A percentile compares a stretch with the other conserved stretches of the same genome.
These are phyloP conservation scores for Cyrtorhinus lividipennis DNA, from an alignment of 1,140 invertebrate species.

Conservation along the genomic window DNA sequence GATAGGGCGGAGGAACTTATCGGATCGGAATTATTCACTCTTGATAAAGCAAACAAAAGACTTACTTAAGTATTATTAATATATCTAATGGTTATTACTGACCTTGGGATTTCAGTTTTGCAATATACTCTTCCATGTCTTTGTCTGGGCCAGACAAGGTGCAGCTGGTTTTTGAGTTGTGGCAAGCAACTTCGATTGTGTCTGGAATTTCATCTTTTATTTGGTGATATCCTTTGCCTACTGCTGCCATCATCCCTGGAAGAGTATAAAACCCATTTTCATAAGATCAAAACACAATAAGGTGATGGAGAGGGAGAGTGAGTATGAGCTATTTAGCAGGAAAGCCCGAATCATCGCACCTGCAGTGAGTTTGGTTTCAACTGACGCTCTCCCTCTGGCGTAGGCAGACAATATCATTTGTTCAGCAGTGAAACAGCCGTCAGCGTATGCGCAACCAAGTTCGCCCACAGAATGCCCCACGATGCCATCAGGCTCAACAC, in stretches of 20 bases:
- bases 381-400: constrained; percentile 43
- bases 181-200: constrained; percentile 50
- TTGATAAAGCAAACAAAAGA: too few relatives aligned
- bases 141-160: constrained; percentile 54
- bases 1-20: too few relatives aligned
- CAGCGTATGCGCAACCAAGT: constrained; percentile 53
- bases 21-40: too few relatives aligned
- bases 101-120: constrained; percentile 40
- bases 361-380: constrained; percentile 35
- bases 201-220: constrained; percentile 44
- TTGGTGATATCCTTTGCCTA: constrained; percentile 34
- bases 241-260: constrained; percentile 36
- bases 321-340: too few relatives aligned
- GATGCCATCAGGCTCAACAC: constrained; percentile 45
- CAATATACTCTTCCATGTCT: constrained; percentile 31
- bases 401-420: constrained; percentile 48
- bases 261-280: too few relatives aligned
- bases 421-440: constrained; percentile 48
- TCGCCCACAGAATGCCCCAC: constrained; percentile 55
- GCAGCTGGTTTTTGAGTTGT: constrained; percentile 49
- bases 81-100: too few relatives aligned
- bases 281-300: too few relatives aligned
- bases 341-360: too few relatives aligned
- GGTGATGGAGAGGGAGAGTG: too few relatives aligned
- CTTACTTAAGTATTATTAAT: too few relatives aligned